phyloP scores from a whole-genome alignment of 2,797 vertebrate species.

The Hemitrygon akajei region DNA sequence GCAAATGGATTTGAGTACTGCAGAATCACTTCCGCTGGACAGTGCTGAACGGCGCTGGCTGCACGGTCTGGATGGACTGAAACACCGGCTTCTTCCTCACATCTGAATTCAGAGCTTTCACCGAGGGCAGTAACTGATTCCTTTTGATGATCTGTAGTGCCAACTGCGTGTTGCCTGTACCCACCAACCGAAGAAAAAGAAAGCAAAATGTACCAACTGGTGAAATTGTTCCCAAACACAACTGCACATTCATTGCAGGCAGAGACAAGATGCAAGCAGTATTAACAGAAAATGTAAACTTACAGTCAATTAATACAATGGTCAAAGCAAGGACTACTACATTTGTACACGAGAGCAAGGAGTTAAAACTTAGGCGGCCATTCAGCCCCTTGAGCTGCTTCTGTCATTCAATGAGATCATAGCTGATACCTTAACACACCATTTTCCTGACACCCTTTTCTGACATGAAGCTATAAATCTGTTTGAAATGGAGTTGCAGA shows the following conservation, averaged over 20 bases:
- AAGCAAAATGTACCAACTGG: background rate
- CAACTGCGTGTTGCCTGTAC: slow-evolving; percentile 84
- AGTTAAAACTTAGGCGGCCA: background rate
- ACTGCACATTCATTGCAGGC: too few relatives aligned
- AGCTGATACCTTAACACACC: background rate
- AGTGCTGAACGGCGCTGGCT: slow-evolving; percentile 79
- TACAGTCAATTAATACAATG: slow-evolving; percentile 23
- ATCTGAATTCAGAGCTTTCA: slow-evolving; percentile 73
- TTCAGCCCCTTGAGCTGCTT: background rate
- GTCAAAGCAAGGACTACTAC: background rate
- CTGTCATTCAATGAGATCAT: background rate
- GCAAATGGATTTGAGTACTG: background rate
- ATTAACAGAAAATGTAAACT: background rate
- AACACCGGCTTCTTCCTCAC: slow-evolving; percentile 72
- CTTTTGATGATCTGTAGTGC: slow-evolving; percentile 98
- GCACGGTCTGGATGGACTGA: slow-evolving; percentile 75
- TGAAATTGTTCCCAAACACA: background rate
- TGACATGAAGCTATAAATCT: background rate
- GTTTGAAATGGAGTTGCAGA: background rate
- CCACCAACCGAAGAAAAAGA: slow-evolving; percentile 39
- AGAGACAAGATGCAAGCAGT: background rate
- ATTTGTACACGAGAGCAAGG: slow-evolving; percentile 22
- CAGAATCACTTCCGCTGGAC: slow-evolving; percentile 79
- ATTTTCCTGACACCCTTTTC: background rate
- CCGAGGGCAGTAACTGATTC: slow-evolving; percentile 84